Percentiles rank a stretch among this genome's conserved stretches.
These are phyloP conservation scores for Bursaphelenchus okinawaensis DNA, from an alignment of 2,888 invertebrate genomes.

Conservation along the genomic window DNA sequence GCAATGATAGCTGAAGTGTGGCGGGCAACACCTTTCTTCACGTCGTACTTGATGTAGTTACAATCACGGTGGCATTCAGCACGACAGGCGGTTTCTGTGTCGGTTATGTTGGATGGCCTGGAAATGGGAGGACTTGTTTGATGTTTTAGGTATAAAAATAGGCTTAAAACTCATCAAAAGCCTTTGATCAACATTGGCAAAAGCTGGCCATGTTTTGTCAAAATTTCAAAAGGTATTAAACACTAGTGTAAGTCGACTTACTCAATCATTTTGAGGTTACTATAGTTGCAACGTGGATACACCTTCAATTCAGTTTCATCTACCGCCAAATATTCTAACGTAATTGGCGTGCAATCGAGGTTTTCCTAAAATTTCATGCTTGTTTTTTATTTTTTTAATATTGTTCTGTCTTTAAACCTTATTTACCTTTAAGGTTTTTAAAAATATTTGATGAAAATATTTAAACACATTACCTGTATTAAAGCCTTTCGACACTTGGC, in stretches of 20 bases:
- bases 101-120: background rate
- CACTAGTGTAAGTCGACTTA: too few species aligned
- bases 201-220: too few species aligned
- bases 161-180: background rate
- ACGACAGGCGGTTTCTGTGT: background rate
- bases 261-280: background rate
- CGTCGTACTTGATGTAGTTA: background rate
- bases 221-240: too few species aligned
- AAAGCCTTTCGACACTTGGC: background rate
- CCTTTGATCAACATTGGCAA: background rate
- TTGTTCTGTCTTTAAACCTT: too few species aligned
- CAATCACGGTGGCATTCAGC: background rate
- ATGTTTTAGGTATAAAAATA: background rate
- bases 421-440: too few species aligned
- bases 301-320: conserved; percentile 30
- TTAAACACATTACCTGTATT: too few species aligned
- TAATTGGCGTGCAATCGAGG: conserved; percentile 47
- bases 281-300: conserved; percentile 48
- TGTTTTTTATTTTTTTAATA: background rate
- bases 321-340: conserved; percentile 38
- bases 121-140: background rate
- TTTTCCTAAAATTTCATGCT: conserved; percentile 18
- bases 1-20: background rate
- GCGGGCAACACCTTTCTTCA: background rate
- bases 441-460: too few species aligned